Percentiles rank a stretch among this genome's conserved stretches.
Conservation (phyloP, 2,888 invertebrate genomes). For the Lamellibrachia satsuma region DNA sequence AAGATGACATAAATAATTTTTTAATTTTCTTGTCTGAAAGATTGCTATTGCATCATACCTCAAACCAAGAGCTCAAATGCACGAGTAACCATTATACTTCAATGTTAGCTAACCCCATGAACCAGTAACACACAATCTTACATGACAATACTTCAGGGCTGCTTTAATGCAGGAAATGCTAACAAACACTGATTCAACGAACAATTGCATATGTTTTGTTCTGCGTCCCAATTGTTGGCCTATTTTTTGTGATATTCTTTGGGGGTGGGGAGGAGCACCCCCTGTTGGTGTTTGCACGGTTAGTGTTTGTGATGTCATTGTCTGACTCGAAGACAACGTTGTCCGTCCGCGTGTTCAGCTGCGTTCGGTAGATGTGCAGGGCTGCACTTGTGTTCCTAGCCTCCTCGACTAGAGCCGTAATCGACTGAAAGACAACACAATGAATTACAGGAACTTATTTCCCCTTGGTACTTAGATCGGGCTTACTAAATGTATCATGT, state of each 20-base stretch:
- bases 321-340: slow-evolving; percentile 1
- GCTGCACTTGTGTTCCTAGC: slow-evolving; percentile 6
- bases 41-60: not conserved
- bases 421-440: not conserved
- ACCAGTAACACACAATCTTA: not conserved
- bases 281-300: not conserved
- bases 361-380: not conserved
- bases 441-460: not conserved
- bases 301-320: not conserved
- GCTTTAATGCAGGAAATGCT: not conserved
- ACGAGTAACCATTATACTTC: not conserved
- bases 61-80: not conserved
- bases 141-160: not conserved
- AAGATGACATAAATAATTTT: not conserved
- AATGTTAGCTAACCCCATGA: not conserved
- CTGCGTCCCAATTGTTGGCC: not conserved
- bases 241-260: not conserved
- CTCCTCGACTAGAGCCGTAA: not conserved
- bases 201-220: slow-evolving; percentile 1
- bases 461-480: not conserved
- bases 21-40: not conserved
- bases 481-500: not conserved
- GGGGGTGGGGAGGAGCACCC: not conserved
- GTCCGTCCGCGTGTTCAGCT: not conserved
- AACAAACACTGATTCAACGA: not conserved